A percentile compares a stretch with the other conserved stretches of the same genome.
Evolutionary conservation across 30 jellyfish, hydroid and myxozoan genomes (phyloP).

Genomic region (Turritopsis dohrnii): DNA sequence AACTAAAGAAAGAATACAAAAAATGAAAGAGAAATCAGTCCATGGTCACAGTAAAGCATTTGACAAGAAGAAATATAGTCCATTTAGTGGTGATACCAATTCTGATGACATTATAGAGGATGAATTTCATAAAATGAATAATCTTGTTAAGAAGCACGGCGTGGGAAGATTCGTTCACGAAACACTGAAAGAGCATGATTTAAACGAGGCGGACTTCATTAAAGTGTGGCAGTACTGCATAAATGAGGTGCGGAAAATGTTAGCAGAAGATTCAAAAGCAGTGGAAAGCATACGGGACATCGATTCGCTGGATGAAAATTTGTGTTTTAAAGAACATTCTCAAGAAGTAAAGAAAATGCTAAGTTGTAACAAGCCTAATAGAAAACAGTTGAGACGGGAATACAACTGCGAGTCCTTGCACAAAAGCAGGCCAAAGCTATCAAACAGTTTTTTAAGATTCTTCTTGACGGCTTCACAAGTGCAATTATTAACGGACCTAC

Average conservation of each 20-base stretch:
- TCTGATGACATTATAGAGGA: background rate
- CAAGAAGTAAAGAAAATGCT: background rate
- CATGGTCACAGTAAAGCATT: background rate
- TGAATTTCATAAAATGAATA: background rate
- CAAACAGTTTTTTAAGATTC: background rate
- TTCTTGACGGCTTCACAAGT: background rate
- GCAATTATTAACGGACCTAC: background rate
- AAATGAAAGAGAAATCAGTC: background rate
- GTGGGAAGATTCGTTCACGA: conserved; percentile 1
- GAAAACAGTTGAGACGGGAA: background rate
- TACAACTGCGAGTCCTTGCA: background rate
- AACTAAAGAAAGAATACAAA: background rate
- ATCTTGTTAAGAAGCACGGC: background rate
- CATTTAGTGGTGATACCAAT: background rate
- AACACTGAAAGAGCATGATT: background rate
- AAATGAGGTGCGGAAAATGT: background rate
- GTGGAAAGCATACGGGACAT: background rate
- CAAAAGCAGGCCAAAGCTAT: background rate
- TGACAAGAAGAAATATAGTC: background rate
- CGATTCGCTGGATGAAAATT: background rate
- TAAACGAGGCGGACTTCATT: background rate
- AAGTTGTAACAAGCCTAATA: background rate
- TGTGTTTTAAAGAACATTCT: background rate
- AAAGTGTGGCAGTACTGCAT: background rate
- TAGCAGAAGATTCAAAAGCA: background rate